A percentile compares a stretch with the other conserved stretches of the same genome.
Evolutionary conservation across 2,888 invertebrate species (phyloP).

Genomic region (Erannis defoliaria): DNA sequence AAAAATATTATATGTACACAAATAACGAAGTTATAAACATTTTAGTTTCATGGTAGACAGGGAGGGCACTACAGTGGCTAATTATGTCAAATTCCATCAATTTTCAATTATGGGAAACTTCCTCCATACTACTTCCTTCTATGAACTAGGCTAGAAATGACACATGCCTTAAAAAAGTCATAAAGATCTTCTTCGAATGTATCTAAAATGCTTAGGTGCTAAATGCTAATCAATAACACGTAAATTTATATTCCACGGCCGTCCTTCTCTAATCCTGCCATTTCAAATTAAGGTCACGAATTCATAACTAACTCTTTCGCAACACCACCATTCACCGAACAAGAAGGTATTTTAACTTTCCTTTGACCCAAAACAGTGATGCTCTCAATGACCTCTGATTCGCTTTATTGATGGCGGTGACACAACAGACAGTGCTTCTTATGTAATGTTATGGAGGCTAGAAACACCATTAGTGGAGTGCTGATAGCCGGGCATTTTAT

Average conservation of each 20-base stretch:
- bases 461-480: conserved; percentile 15
- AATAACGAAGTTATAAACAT: too few species aligned
- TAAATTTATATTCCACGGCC: conserved; percentile 3
- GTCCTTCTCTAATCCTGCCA: conserved; percentile 17
- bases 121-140: too few species aligned
- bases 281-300: conserved; percentile 31
- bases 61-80: too few species aligned
- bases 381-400: conserved; percentile 32
- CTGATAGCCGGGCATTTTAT: conserved; percentile 3
- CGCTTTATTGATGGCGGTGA: conserved; percentile 34
- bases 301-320: conserved; percentile 19
- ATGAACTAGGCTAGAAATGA: too few species aligned
- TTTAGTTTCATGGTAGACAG: too few species aligned
- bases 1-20: too few species aligned
- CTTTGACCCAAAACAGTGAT: conserved; percentile 32
- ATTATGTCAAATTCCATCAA: too few species aligned
- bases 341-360: conserved; percentile 29
- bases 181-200: too few species aligned
- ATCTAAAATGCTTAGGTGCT: not conserved
- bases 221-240: not conserved
- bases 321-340: conserved; percentile 26
- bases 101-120: too few species aligned
- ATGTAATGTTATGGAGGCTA: conserved; percentile 16
- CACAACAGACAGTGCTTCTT: conserved; percentile 24
- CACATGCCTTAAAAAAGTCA: too few species aligned